A percentile compares a stretch with the other conserved stretches of the same genome.
Evolutionary conservation across 2,797 vertebrate genomes (phyloP).

Genomic region (Psittacula derbiana): DNA sequence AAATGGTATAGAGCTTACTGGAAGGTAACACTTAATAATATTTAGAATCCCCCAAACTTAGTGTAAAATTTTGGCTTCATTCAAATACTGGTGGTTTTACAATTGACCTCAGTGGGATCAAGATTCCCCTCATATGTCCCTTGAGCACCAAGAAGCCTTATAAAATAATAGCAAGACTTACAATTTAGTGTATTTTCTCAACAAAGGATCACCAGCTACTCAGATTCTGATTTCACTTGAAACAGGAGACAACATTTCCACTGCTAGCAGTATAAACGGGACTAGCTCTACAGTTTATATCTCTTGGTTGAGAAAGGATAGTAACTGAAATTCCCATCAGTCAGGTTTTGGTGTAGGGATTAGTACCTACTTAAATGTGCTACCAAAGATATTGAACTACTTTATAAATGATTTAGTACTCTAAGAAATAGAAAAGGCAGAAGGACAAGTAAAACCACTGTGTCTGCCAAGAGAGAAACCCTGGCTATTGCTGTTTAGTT

Average conservation of each 20-base stretch:
- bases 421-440: not conserved
- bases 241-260: not conserved
- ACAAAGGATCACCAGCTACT: not conserved
- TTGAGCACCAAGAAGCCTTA: not conserved
- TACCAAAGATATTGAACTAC: not conserved
- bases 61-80: not conserved
- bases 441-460: not conserved
- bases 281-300: not conserved
- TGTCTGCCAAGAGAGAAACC: not conserved
- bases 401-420: conserved; percentile 7
- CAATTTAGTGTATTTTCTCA: not conserved
- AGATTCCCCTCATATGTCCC: not conserved
- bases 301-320: not conserved
- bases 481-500: not conserved
- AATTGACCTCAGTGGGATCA: not conserved
- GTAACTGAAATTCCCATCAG: not conserved
- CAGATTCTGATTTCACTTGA: not conserved
- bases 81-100: not conserved
- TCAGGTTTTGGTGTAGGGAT: not conserved
- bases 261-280: not conserved
- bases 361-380: not conserved
- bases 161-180: not conserved
- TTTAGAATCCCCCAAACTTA: not conserved
- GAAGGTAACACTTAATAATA: not conserved
- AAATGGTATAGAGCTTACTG: not conserved